Conservation (phyloP, 1,140 invertebrate species). For the Brachionus koreanus region DNA sequence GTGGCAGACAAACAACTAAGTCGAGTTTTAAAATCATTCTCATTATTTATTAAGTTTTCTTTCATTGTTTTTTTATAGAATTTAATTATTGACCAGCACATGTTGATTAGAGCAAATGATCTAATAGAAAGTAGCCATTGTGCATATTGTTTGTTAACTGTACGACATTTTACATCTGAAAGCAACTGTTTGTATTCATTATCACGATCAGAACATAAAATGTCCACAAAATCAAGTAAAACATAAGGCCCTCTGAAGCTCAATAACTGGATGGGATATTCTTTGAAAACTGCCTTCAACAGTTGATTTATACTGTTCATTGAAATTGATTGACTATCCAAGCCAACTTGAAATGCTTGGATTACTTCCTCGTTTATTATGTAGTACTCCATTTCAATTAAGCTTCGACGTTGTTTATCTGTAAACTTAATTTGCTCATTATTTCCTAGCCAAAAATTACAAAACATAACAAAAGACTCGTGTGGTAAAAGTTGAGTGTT, state of each 20-base stretch:
- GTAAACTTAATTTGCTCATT: conserved; percentile 49
- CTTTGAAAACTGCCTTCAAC: conserved; percentile 52
- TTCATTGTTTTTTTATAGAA: conserved; percentile 52
- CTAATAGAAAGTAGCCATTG: conserved; percentile 55
- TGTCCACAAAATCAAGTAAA: conserved; percentile 56
- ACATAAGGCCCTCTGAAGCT: conserved; percentile 51
- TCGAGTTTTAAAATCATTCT: neutral
- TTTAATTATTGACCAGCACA: conserved; percentile 54
- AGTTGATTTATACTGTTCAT: conserved; percentile 50
- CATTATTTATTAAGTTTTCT: neutral
- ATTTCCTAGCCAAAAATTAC: conserved; percentile 55
- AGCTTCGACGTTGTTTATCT: conserved; percentile 52
- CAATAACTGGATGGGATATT: conserved; percentile 53
- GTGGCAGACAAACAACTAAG: neutral
- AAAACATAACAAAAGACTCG: conserved; percentile 53
- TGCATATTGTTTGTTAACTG: conserved; percentile 54
- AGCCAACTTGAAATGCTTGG: conserved; percentile 54
- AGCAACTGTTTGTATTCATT: conserved; percentile 52
- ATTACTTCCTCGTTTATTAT: conserved; percentile 54
- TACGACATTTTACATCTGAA: conserved; percentile 55
- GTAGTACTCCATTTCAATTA: conserved; percentile 54
- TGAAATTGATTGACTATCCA: conserved; percentile 50
- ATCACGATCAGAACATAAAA: conserved; percentile 52
- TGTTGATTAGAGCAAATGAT: conserved; percentile 54
- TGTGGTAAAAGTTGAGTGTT: neutral